Evolutionary conservation across 2,797 vertebrate genomes (phyloP), one percentile per base, ranked within the genome.

Genomic region (Echeneis naucrates): DNA sequence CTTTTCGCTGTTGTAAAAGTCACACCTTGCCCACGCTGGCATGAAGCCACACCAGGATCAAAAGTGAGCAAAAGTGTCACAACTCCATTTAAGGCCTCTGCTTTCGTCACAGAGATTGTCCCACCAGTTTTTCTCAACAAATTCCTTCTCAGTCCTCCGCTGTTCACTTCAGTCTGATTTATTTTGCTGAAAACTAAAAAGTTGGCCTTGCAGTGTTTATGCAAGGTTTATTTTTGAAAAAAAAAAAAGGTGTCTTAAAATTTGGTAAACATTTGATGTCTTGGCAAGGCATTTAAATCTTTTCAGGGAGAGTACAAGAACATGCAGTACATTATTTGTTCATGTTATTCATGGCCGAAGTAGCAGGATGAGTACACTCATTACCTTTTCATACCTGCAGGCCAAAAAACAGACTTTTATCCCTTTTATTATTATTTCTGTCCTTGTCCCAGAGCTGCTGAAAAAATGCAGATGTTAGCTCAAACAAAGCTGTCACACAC

Each of bases 401-500:
- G 82, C 77, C 76, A 84, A 86, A 55, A 21, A 65, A 71, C 71
- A 77, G 55, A 68, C 5, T 11, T 27, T 12, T 58, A 23, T 69
- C 74, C 64, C 54, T 76, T n/a, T 73, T 21, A 11, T 64, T 45
- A 32, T 14, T 38, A n/a, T n/a, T 19, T 44, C 32, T 13, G 44
- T 38, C n/a, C n/a, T n/a, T 30, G 6, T 30, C 9, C 40, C 8
- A n/a, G 16, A 16, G 26, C 33, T 58, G 51, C 71, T 68, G 66
- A 81, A 72, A 66, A 73, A 59, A 60, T n/a, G n/a, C n/a, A 60
- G 8, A 26, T 21, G 8, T 33, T 68, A 50, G 5, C 30, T 16
- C 62, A 30, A 78, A 79, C 75, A 68, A 26, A 52, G 40, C 56
- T 56, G 59, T 83, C 77, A 78, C 40, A 42, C 62, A 69, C 33